Evolutionary conservation across 2,797 vertebrate species (phyloP), one percentile per base, ranked within the genome.

Genomic region (Coilia nasus): DNA sequence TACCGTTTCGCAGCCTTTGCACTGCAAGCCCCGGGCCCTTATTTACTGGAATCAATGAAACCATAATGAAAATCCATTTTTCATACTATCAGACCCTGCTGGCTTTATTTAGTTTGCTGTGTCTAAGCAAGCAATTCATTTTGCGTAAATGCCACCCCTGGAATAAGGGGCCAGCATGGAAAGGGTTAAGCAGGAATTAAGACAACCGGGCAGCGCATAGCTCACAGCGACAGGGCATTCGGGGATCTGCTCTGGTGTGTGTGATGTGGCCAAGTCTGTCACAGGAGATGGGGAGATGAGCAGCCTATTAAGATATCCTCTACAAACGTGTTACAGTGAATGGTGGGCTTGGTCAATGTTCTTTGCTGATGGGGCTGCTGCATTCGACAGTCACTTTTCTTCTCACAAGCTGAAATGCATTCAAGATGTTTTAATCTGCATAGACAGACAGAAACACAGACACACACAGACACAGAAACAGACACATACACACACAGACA

Each of bases 1-100:
- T 98, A 98, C 97, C 96, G 96, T 97, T 94, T 98, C 96, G 96
- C 97, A 97, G 97, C 96, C 97, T 97, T 96, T 96, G 96, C 95
- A 93, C 96, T 95, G 96, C 95, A 93, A 95, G 97, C 97, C 97
- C 93, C 89, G 91, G 97, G 97, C 97, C 96, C 97, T 98, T 98
- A 99, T 99, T 99, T 99, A 99, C 98, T 96, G 96, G 98, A 99
- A 99, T 99, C 98, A 99, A 99, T 99, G 98, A 99, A 99, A 98
- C 96, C 94, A 97, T 99, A 99, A 99, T 99, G 98, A 98, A 99
- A 99, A 99, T 99, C 97, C 98, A 99, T 99, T 99, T 99, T 99
- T 99, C 98, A 99, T 99, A 99, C 97, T 99, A 98, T 98, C 97
- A 96, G 97, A 97, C 96, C 96, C 94, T 95, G 96, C 96, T 97